Conservation (phyloP, 2,888 invertebrate species). For the Megalurothrips usitatus region DNA sequence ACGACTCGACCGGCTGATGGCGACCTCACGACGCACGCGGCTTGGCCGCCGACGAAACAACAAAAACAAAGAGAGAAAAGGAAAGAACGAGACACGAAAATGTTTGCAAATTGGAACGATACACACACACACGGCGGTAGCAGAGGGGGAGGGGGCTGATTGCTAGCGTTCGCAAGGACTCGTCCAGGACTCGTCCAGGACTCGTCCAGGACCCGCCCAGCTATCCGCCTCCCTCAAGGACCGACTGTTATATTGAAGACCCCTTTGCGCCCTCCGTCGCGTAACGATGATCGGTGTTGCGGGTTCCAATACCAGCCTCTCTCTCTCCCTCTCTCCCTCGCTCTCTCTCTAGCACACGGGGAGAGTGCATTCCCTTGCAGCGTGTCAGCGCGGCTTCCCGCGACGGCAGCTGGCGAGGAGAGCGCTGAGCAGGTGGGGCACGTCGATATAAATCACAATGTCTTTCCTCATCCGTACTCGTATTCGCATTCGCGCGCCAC, state of each 20-base stretch:
- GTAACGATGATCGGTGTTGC: too few species aligned
- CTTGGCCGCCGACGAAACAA: not conserved
- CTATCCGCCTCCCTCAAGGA: not conserved
- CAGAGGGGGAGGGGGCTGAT: not conserved
- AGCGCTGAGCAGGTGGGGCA: not conserved
- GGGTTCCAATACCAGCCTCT: too few species aligned
- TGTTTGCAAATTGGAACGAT: slow-evolving; percentile 23
- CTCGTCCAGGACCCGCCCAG: not conserved
- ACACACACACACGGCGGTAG: not conserved
- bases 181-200: not conserved
- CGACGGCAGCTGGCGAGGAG: not conserved
- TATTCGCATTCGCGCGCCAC: not conserved
- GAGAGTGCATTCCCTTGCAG: too few species aligned
- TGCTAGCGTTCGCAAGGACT: not conserved
- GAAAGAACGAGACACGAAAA: not conserved
- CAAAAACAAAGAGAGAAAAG: not conserved
- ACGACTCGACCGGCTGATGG: not conserved
- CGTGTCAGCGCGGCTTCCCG: not conserved
- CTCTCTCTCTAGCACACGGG: too few species aligned
- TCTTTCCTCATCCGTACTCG: not conserved
- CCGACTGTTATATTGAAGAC: too few species aligned
- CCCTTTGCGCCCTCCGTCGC: too few species aligned
- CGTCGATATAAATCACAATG: not conserved
- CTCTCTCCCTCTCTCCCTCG: too few species aligned
- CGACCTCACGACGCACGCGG: not conserved